Percentiles rank a stretch among this genome's conserved stretches.
phyloP scores from a whole-genome alignment of 1,140 invertebrate species.

The Linepithema humile region DNA sequence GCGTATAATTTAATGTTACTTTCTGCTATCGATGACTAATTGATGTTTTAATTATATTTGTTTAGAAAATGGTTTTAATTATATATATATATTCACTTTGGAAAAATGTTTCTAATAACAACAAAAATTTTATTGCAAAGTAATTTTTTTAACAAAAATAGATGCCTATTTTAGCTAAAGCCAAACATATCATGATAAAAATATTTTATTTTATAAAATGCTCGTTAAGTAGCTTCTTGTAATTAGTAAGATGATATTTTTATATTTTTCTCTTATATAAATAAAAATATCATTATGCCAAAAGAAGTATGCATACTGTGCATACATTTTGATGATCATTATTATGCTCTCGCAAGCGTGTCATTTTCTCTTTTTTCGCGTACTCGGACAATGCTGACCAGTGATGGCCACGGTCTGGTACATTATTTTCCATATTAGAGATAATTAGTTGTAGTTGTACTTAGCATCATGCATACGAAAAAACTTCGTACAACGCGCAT shows the following conservation, averaged over 20 bases:
- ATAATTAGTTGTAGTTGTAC: too few species aligned
- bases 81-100: too few species aligned
- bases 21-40: neutral
- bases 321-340: conserved; percentile 17
- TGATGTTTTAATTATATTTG: too few species aligned
- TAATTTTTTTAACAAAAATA: neutral
- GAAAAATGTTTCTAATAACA: too few species aligned
- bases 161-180: neutral
- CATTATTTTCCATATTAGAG: conserved; percentile 61
- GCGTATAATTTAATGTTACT: neutral
- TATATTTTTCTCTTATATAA: neutral
- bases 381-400: conserved; percentile 18
- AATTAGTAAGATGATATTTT: neutral
- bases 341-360: conserved; percentile 14
- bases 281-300: neutral
- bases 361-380: conserved; percentile 16
- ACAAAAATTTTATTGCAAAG: neutral
- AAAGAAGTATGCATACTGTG: neutral
- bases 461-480: conserved; percentile 41
- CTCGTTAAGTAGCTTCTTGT: neutral
- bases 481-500: conserved; percentile 18
- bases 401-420: conserved; percentile 5
- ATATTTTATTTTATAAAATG: neutral
- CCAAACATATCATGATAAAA: neutral
- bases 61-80: too few species aligned